phyloP scores from a whole-genome alignment of 2,113 vertebrate species.

The Monarcha castaneiventris region DNA sequence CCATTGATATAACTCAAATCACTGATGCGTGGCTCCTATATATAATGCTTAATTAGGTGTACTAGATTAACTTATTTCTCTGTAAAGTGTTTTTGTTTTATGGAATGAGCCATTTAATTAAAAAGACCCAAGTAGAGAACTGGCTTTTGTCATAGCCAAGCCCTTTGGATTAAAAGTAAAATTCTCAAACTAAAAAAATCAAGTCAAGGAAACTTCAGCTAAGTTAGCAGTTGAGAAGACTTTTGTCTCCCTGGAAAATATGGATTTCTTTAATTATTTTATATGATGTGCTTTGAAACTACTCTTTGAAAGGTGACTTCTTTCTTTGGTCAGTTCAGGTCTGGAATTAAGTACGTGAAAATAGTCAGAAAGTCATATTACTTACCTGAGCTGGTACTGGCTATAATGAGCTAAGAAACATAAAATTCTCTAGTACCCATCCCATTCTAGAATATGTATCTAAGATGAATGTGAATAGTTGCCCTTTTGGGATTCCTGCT shows the following conservation, averaged over 20 bases:
- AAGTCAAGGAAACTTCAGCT: neutral
- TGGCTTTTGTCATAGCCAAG: neutral
- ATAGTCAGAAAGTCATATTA: neutral
- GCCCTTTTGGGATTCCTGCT: neutral
- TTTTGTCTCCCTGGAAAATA: neutral
- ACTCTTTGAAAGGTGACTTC: neutral
- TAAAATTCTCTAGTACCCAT: neutral
- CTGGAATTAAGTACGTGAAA: neutral
- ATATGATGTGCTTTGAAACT: neutral
- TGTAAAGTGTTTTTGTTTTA: constrained; percentile 66
- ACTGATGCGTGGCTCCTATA: constrained; percentile 53
- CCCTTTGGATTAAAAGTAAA: neutral
- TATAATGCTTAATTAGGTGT: constrained; percentile 69
- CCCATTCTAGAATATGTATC: neutral
- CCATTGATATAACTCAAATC: constrained; percentile 60
- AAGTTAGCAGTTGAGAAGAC: neutral
- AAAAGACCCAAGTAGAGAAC: neutral
- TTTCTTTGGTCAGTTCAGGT: neutral
- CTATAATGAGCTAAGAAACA: neutral
- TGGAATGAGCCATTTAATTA: constrained; percentile 35
- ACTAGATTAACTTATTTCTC: constrained; percentile 68
- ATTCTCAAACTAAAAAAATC: constrained; percentile 27
- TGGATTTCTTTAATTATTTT: neutral
- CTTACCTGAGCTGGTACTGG: neutral
- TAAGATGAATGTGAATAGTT: neutral